Percentiles rank a stretch among this genome's conserved stretches.
These are phyloP conservation scores for Lasius fuliginosus DNA, from an alignment of 2,888 invertebrate genomes.

Conservation along the genomic window DNA sequence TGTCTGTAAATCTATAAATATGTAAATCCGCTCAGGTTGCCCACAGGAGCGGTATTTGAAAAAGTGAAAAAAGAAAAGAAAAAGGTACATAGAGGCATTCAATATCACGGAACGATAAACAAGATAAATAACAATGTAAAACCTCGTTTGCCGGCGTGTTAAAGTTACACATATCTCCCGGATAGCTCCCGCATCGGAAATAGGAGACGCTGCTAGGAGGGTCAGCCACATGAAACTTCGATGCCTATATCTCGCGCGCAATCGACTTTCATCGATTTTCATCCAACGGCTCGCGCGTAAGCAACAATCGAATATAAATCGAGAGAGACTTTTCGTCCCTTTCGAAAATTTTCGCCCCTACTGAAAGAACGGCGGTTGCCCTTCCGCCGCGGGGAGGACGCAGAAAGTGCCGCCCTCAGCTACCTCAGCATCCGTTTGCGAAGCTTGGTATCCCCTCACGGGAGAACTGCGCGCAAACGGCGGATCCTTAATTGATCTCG, in stretches of 20 bases:
- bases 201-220: not conserved
- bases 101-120: conserved; percentile 42
- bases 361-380: conserved; percentile 20
- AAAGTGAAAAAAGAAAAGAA: not conserved
- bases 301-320: conserved; percentile 33
- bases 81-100: conserved; percentile 40
- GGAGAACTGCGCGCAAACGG: conserved; percentile 19
- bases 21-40: conserved; percentile 3
- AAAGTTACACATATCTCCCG: conserved; percentile 25
- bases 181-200: conserved; percentile 11
- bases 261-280: conserved; percentile 31
- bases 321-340: conserved; percentile 1
- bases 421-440: conserved; percentile 17
- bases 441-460: conserved; percentile 21
- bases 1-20: conserved; percentile 30
- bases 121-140: conserved; percentile 33
- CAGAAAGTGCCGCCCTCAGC: not conserved
- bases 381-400: conserved; percentile 20
- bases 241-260: conserved; percentile 2
- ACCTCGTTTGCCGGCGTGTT: conserved; percentile 32
- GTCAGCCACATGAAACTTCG: not conserved
- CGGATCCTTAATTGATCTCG: conserved; percentile 68
- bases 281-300: conserved; percentile 27
- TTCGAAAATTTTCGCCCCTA: conserved; percentile 30
- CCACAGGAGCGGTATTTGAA: not conserved